These are phyloP conservation scores for Calliopsis andreniformis DNA, from an alignment of 1,140 invertebrate species.

Conservation along the genomic window DNA sequence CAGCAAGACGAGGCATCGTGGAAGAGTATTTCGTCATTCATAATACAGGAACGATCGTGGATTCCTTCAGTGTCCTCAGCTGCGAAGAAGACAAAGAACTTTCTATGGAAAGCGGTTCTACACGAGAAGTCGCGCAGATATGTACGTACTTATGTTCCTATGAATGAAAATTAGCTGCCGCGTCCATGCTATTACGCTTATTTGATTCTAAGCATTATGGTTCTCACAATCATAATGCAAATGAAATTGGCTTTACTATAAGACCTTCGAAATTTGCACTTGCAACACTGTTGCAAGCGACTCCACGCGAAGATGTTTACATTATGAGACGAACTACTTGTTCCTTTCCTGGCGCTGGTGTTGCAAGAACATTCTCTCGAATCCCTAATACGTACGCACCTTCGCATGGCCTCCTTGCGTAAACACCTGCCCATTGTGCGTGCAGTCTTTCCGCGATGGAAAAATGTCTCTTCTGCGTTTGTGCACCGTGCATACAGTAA, in stretches of 20 bases:
- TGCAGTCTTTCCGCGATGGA: background rate
- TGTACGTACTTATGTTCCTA: background rate
- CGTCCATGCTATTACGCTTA: constrained; percentile 8
- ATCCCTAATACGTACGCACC: too few species aligned
- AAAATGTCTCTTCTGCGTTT: background rate
- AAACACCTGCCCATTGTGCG: background rate
- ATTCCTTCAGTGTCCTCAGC: constrained; percentile 20
- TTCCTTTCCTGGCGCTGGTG: too few species aligned
- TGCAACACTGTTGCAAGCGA: too few species aligned
- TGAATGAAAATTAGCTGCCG: constrained; percentile 32
- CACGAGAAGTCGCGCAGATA: constrained; percentile 1
- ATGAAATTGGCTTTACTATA: too few species aligned
- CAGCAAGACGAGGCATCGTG: constrained; percentile 14
- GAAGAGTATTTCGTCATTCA: constrained; percentile 39
- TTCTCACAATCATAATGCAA: constrained; percentile 1
- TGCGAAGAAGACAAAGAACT: constrained; percentile 45
- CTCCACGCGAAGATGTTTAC: too few species aligned
- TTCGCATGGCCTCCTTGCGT: background rate
- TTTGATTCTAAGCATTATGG: constrained; percentile 11
- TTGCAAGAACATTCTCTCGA: too few species aligned
- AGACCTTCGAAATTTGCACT: too few species aligned
- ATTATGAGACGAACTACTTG: too few species aligned
- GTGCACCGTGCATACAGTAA: background rate
- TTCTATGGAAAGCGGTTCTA: constrained; percentile 52
- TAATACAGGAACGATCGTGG: constrained; percentile 21